These are phyloP conservation scores for Salminus brasiliensis DNA, from an alignment of 2,113 vertebrate genomes.

Conservation along the genomic window DNA sequence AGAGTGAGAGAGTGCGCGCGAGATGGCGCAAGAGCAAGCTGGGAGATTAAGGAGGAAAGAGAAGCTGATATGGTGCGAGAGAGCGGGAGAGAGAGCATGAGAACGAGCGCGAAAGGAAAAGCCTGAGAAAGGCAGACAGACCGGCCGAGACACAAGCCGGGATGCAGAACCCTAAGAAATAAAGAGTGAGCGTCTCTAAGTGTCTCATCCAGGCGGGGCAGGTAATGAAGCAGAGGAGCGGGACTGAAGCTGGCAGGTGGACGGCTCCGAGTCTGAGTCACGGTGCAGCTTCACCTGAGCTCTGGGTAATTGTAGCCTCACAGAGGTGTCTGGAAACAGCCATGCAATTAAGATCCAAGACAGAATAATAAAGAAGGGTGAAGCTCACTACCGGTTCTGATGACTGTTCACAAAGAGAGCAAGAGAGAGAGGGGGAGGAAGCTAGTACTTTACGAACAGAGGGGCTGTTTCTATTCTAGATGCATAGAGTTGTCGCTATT, in stretches of 20 bases:
- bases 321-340: slow-evolving; percentile 67
- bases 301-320: slow-evolving; percentile 63
- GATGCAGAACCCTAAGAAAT: no score
- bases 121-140: not conserved
- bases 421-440: not conserved
- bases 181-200: no score
- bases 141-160: not conserved
- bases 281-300: slow-evolving; percentile 47
- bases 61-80: not conserved
- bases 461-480: not conserved
- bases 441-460: not conserved
- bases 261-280: no score
- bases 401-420: not conserved
- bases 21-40: slow-evolving; percentile 13
- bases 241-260: not conserved
- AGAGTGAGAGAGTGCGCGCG: slow-evolving; percentile 3
- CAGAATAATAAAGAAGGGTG: slow-evolving; percentile 50
- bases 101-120: not conserved
- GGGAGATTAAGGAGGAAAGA: not conserved
- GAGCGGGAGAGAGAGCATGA: not conserved
- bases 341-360: slow-evolving; percentile 68
- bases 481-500: no score
- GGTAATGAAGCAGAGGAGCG: not conserved
- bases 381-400: slow-evolving; percentile 37
- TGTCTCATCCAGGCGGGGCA: not conserved